Conservation (phyloP, 2,797 vertebrate species). For the Echiichthys vipera region DNA sequence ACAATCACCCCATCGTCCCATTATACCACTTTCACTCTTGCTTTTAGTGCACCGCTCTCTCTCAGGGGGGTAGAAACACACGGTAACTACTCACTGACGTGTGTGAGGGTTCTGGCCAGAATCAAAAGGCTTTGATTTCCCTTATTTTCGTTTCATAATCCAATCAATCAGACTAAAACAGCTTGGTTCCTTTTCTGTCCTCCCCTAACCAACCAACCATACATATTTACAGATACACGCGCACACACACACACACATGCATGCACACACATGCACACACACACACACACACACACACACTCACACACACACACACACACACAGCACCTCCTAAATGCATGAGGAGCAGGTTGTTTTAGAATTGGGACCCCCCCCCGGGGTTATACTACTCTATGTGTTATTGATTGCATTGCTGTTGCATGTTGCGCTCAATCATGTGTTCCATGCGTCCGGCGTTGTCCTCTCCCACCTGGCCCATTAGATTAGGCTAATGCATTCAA, state of each 20-base stretch:
- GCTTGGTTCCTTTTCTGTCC: slow-evolving; percentile 58
- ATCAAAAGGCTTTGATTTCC: slow-evolving; percentile 67
- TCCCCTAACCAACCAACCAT: slow-evolving; percentile 64
- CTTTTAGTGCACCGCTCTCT: slow-evolving; percentile 14
- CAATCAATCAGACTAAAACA: slow-evolving; percentile 79
- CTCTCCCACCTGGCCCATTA: slow-evolving; percentile 94
- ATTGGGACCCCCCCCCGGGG: slow-evolving; percentile 73
- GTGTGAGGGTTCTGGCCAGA: slow-evolving; percentile 24
- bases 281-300: slow-evolving; percentile 44
- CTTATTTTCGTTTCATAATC: slow-evolving; percentile 80
- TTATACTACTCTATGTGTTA: slow-evolving; percentile 92
- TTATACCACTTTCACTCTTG: not conserved
- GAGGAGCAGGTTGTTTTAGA: slow-evolving; percentile 56
- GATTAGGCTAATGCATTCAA: slow-evolving; percentile 97
- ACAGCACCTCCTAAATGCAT: slow-evolving; percentile 61
- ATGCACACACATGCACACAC: slow-evolving; percentile 65
- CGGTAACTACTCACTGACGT: slow-evolving; percentile 37
- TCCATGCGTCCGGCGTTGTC: slow-evolving; percentile 92
- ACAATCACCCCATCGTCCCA: not conserved
- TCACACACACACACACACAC: too few species aligned
- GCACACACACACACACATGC: slow-evolving; percentile 24
- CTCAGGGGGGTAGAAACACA: slow-evolving; percentile 9
- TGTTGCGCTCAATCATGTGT: slow-evolving; percentile 94
- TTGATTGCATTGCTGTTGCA: slow-evolving; percentile 92
- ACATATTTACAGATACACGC: slow-evolving; percentile 65